Evolutionary conservation across 2,113 vertebrate genomes (phyloP).

Genomic region (Elaphurus davidianus): DNA sequence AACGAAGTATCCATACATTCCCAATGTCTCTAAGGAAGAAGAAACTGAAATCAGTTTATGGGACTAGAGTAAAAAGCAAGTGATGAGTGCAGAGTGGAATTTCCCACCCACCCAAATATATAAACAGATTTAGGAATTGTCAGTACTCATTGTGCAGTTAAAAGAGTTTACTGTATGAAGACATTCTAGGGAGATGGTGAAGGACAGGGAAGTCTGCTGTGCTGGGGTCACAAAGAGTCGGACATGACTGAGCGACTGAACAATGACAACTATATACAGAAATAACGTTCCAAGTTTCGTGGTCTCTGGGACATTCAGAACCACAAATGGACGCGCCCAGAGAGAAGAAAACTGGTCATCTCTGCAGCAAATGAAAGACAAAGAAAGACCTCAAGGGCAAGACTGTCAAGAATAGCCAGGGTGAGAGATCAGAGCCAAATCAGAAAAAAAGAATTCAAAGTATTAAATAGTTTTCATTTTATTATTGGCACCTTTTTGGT

Average conservation of each 20-base stretch:
- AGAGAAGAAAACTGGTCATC: not conserved
- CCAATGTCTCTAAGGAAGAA: constrained; percentile 7
- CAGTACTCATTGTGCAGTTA: not conserved
- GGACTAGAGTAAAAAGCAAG: constrained; percentile 1
- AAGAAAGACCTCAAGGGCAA: not conserved
- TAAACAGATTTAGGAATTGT: not conserved
- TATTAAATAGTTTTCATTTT: not conserved
- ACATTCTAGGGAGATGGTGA: not conserved
- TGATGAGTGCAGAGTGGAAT: not conserved
- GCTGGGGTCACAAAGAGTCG: not conserved
- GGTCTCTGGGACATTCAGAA: not conserved
- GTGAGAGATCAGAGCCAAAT: not conserved
- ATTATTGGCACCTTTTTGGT: not conserved
- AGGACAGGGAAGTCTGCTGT: not conserved
- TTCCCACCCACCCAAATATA: accelerated
- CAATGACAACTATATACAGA: not conserved
- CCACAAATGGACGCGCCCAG: not conserved
- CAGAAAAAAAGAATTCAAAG: not conserved
- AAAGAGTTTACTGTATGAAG: not conserved
- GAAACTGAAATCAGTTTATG: not conserved
- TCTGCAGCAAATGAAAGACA: not conserved
- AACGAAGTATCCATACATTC: not conserved
- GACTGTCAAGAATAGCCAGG: not conserved
- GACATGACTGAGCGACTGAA: not conserved
- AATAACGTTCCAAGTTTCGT: not conserved